A percentile compares a stretch with the other conserved stretches of the same genome.
Conservation (phyloP, 1,140 invertebrate genomes). For the Vollenhovia emeryi region DNA sequence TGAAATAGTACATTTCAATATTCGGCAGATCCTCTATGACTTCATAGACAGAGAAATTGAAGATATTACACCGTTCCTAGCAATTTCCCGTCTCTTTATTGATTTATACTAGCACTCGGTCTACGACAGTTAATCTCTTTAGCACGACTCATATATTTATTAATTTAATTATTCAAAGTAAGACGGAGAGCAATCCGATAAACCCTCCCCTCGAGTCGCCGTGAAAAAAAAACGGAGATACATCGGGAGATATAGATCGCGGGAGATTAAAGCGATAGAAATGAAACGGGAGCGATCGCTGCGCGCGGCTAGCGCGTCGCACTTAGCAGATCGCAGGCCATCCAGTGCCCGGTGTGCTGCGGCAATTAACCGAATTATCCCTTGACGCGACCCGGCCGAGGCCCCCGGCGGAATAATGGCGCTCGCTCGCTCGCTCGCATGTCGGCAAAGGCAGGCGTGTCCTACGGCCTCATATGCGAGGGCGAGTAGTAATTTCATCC, state of each 20-base stretch:
- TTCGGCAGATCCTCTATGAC: not conserved
- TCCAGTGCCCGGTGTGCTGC: conserved; percentile 70
- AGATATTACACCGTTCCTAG: not conserved
- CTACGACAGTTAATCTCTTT: not conserved
- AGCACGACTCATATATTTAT: not conserved
- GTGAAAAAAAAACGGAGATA: not conserved
- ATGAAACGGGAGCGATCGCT: conserved; percentile 29
- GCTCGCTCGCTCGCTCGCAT: conserved; percentile 51
- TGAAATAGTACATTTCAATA: not conserved
- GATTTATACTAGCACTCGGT: too few relatives aligned
- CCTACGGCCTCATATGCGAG: conserved; percentile 23
- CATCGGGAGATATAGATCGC: not conserved
- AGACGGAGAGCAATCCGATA: not conserved
- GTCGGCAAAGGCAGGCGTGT: conserved; percentile 46
- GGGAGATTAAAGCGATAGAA: conserved; percentile 39
- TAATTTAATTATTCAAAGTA: not conserved
- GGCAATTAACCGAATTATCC: conserved; percentile 81
- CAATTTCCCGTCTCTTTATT: not conserved
- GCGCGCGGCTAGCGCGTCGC: conserved; percentile 51
- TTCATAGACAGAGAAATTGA: not conserved
- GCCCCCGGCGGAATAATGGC: conserved; percentile 46
- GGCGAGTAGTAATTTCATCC: conserved; percentile 69
- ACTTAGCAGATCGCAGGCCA: conserved; percentile 73
- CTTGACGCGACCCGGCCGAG: conserved; percentile 70
- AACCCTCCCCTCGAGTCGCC: not conserved